A percentile compares a stretch with the other conserved stretches of the same genome.
These are phyloP conservation scores for Calycopis cecrops DNA, from an alignment of 1,140 invertebrate species.

Conservation along the genomic window DNA sequence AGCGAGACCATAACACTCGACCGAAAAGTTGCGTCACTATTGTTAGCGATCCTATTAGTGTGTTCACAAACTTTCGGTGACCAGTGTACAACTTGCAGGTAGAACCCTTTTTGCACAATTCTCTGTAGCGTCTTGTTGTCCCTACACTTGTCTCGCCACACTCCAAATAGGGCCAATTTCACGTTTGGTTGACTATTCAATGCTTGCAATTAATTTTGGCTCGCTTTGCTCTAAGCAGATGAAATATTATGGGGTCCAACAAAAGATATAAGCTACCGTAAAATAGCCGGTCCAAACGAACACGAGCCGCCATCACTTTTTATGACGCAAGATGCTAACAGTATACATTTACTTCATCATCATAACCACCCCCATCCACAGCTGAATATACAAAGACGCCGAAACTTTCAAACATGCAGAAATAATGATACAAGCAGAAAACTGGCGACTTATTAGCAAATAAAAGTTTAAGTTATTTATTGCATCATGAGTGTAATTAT, in stretches of 20 bases:
- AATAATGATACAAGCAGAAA: too few relatives aligned
- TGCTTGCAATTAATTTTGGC: slow-evolving; percentile 65
- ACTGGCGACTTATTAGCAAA: too few relatives aligned
- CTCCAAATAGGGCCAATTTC: slow-evolving; percentile 63
- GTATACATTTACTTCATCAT: too few relatives aligned
- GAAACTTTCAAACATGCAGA: too few relatives aligned
- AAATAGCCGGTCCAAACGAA: slow-evolving; percentile 47
- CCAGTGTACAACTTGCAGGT: slow-evolving; percentile 49
- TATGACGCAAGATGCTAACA: too few relatives aligned
- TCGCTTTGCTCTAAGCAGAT: slow-evolving; percentile 37
- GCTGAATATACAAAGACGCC: too few relatives aligned
- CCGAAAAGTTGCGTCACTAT: slow-evolving; percentile 28
- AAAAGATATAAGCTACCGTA: slow-evolving; percentile 42
- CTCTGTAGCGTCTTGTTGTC: slow-evolving; percentile 41
- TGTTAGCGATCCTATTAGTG: neutral
- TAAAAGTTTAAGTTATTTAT: too few relatives aligned
- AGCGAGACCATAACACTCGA: slow-evolving; percentile 50
- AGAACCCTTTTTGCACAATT: slow-evolving; percentile 72
- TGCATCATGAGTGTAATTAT: too few relatives aligned
- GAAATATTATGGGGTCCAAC: slow-evolving; percentile 43
- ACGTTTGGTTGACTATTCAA: slow-evolving; percentile 59
- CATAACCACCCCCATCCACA: too few relatives aligned
- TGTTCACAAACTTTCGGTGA: slow-evolving; percentile 27
- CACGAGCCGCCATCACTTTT: neutral
- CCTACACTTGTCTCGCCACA: slow-evolving; percentile 59